Evolutionary conservation across 2,113 vertebrate species (phyloP), one percentile per base, ranked within the genome.

Genomic region (Cyprinodon tularosa): DNA sequence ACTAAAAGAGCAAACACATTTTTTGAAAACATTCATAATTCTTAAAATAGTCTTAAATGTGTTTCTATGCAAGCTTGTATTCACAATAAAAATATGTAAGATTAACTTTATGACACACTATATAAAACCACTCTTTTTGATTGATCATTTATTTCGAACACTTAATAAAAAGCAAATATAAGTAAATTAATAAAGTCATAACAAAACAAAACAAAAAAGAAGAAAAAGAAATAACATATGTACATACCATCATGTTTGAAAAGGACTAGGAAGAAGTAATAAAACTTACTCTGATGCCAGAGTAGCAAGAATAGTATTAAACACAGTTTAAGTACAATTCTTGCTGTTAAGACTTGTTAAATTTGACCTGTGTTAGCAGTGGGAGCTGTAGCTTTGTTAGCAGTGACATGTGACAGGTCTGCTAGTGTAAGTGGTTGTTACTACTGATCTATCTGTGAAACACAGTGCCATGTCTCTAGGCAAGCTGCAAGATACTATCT

Each of bases 341-440:
- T 76, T 80, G 88, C 91, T 92, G 89, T 69, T 88, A 74, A 57
- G 89, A 81, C 83, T 89, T 89, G 87, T 82, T 89, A 89, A 91
- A 89, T 84, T 83, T 86, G 88, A 91, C 84, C 86, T 63, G 85
- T 89, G 88, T 82, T 85, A 88, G 80, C 88, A 80, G 87, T 86
- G 80, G 87, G 91, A 86, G 86, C 80, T 78, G 80, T 80, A 88
- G 87, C 86, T 85, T 91, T 90, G 89, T 92, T 91, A 91, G 87
- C 83, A 44, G 68, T 71, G 8, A 86, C 82, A 44, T 86, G 88
- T 91, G 91, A 90, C 89, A 90, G 86, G 77, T 89, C 82, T 79
- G 87, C 65, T 85, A 71, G 88, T 85, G 78, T 86, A 89, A 86
- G 70, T 86, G 84, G 90, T 88, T 90, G 86, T 91, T 90, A 90